Base-by-base conservation (phyloP, 2,113 vertebrate species). In the Podarcis raffonei region DNA sequence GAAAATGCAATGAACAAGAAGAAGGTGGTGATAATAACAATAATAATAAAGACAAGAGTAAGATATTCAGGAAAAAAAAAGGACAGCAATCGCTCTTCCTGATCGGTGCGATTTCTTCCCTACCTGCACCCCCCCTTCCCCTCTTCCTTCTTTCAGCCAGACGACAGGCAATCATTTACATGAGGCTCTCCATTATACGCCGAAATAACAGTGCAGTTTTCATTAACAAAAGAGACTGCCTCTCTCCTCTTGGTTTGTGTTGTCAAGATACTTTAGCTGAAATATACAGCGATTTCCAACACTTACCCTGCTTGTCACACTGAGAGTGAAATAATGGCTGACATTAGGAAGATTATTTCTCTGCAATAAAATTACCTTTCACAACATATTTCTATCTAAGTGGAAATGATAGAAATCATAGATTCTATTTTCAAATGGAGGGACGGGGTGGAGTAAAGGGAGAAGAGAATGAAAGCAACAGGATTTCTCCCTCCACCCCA, bases 331-430 rank as follows among this genome's bases (percentile, higher is more conserved):
- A 96, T 96, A 96, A 96, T 95, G 95, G 95, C 92, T 95, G 95
- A 96, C 94, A 95, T 96, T 95, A 96, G 93, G 93, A 96, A 95
- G 94, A 96, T 95, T 96, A 96, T 96, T 95, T 96, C 95, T 95
- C 93, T 88, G 95, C 91, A 94, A 95, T 96, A 94, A 96, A 95
- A 96, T 95, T 96, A 96, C 95, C 94, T 96, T 96, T 96, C 95
- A 96, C 94, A 96, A 96, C 93, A 95, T 95, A 95, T 95, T 96
- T 96, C 93, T 95, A 92, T 94, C 94, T 96, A 94, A 96, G 95
- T 96, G 93, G 93, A 95, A 96, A 92, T 94, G 94, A 96, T 93
- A 94, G 94, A 93, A 95, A 94, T 96, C 95, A 95, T 95, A 94
- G 93, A 96, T 95, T 94, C 93, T 92, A 37, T 94, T 96, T 94